These are phyloP conservation scores for Plotosus lineatus DNA, from an alignment of 2,113 vertebrate genomes.

Conservation along the genomic window DNA sequence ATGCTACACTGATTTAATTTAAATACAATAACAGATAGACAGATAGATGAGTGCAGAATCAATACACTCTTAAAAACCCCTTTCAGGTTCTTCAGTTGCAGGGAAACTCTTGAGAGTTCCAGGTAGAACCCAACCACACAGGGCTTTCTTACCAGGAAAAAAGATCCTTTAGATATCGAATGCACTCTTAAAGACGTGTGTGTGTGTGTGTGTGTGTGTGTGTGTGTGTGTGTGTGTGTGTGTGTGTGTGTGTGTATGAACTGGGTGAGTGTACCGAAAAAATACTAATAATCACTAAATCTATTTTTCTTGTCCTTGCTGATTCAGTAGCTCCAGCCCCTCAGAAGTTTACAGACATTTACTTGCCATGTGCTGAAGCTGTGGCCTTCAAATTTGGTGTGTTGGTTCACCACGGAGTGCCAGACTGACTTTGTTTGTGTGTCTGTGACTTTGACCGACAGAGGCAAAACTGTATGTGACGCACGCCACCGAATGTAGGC, in stretches of 20 bases:
- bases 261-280: neutral
- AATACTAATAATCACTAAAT: neutral
- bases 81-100: neutral
- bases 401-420: too few relatives aligned
- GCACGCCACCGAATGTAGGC: too few relatives aligned
- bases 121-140: neutral
- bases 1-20: neutral
- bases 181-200: neutral
- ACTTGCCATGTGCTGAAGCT: too few relatives aligned
- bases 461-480: too few relatives aligned
- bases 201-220: neutral
- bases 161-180: neutral
- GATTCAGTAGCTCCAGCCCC: too few relatives aligned
- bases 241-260: neutral
- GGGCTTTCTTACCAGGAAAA: neutral
- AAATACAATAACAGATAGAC: neutral
- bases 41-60: neutral
- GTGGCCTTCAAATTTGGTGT: too few relatives aligned
- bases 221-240: neutral
- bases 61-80: neutral
- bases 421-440: too few relatives aligned
- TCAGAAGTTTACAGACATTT: neutral
- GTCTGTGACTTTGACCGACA: too few relatives aligned
- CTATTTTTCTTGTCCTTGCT: neutral
- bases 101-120: neutral